A percentile compares a stretch with the other conserved stretches of the same genome.
phyloP scores from a whole-genome alignment of 2,113 vertebrate species.

The Hypanus sabinus region DNA sequence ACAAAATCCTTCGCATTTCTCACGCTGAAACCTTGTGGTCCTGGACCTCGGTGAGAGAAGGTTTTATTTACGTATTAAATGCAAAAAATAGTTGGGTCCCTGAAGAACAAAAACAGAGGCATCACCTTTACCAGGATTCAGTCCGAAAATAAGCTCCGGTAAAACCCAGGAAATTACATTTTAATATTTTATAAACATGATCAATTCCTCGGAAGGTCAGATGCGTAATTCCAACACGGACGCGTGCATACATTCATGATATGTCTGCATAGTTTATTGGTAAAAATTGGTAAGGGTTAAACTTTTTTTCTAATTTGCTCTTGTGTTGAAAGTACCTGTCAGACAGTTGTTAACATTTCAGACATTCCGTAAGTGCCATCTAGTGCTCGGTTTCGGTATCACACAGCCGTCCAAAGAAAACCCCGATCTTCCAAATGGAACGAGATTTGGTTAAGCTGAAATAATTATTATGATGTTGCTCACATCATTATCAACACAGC shows the following conservation, averaged over 20 bases:
- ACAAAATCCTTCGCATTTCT: not conserved
- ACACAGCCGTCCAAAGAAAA: not conserved
- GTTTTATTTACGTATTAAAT: not conserved
- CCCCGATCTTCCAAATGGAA: conserved; percentile 10
- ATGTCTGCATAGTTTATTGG: not conserved
- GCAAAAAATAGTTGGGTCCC: not conserved
- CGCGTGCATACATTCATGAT: not conserved
- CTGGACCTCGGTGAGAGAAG: not conserved
- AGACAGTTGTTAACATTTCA: conserved; percentile 25
- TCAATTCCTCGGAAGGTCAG: not conserved
- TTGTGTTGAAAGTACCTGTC: not conserved
- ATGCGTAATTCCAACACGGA: not conserved
- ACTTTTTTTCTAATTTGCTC: not conserved
- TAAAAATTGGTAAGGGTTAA: not conserved
- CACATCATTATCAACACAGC: not conserved
- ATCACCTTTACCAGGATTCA: not conserved
- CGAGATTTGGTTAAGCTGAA: conserved; percentile 31
- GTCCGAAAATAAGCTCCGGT: not conserved
- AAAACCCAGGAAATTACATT: not conserved
- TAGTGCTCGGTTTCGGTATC: not conserved
- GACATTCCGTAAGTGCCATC: conserved; percentile 20
- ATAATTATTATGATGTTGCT: not conserved
- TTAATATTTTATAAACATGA: not conserved
- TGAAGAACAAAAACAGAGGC: not conserved
- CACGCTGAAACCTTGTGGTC: not conserved